Conservation (phyloP, 2,797 vertebrate species). For the Gouania willdenowi region DNA sequence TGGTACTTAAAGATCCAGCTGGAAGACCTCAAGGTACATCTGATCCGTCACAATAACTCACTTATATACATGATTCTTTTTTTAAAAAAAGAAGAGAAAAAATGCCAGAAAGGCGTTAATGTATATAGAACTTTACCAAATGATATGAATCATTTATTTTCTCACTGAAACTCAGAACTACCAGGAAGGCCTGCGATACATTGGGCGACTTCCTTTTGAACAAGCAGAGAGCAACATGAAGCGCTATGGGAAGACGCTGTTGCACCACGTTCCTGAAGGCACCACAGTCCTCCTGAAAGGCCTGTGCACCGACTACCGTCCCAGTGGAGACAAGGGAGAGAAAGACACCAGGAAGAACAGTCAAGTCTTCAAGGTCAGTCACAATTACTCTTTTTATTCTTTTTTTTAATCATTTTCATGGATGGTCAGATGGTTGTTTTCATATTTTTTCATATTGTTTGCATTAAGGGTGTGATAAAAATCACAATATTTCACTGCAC, state of each 20-base stretch:
- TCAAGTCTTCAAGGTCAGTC: constrained; percentile 60
- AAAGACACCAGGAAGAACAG: constrained; percentile 52
- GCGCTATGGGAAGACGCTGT: constrained; percentile 93
- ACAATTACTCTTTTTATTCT: background rate
- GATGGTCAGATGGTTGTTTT: no score
- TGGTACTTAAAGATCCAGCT: constrained; percentile 99
- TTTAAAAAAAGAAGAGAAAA: no score
- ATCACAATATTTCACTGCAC: no score
- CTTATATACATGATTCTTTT: no score
- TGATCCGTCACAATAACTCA: no score
- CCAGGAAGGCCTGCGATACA: constrained; percentile 91
- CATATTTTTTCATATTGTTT: no score
- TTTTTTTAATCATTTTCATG: no score
- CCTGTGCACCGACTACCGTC: constrained; percentile 88
- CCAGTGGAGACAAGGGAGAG: constrained; percentile 65
- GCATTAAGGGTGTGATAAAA: no score
- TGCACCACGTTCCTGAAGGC: constrained; percentile 90
- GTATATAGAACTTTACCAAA: no score
- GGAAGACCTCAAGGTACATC: constrained; percentile 97
- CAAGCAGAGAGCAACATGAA: constrained; percentile 99
- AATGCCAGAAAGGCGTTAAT: no score
- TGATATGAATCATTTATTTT: background rate
- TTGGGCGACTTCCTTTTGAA: constrained; percentile 91
- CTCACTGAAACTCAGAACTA: constrained; percentile 80
- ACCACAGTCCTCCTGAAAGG: constrained; percentile 89